Evolutionary conservation across 2,113 vertebrate species (phyloP).

Genomic region (Salminus brasiliensis): DNA sequence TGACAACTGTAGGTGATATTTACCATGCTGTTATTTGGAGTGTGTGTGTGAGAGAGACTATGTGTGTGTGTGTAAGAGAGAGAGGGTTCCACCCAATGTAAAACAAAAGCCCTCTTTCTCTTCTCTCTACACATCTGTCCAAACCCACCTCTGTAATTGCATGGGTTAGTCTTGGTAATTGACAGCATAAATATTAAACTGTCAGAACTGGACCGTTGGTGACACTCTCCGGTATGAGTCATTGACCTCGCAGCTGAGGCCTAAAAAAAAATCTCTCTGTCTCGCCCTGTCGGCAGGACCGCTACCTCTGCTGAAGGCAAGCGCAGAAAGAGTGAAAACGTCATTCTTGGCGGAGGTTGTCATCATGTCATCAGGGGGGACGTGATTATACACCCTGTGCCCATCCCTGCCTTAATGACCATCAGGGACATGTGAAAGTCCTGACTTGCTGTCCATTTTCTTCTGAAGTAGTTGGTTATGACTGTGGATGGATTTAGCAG

Average conservation of each 20-base stretch:
- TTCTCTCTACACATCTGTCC: constrained; percentile 68
- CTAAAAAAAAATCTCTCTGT: constrained; percentile 60
- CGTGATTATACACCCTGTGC: background rate
- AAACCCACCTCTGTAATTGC: constrained; percentile 70
- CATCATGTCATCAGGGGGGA: constrained; percentile 5
- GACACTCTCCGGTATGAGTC: constrained; percentile 68
- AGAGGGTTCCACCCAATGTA: constrained; percentile 8
- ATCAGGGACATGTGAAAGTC: background rate
- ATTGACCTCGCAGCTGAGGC: constrained; percentile 54
- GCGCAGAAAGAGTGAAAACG: constrained; percentile 21
- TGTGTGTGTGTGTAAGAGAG: no score
- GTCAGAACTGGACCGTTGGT: constrained; percentile 70
- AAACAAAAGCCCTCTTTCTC: constrained; percentile 75
- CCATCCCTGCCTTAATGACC: constrained; percentile 5
- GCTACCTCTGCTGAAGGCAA: constrained; percentile 6
- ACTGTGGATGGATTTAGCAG: background rate
- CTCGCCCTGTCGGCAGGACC: constrained; percentile 43
- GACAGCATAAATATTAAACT: constrained; percentile 75
- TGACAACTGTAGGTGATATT: constrained; percentile 22
- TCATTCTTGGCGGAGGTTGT: constrained; percentile 32
- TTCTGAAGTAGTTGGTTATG: background rate
- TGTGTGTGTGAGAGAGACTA: background rate
- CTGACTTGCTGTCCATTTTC: constrained; percentile 6
- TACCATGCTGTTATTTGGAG: constrained; percentile 14
- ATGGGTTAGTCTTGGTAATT: constrained; percentile 67